Base-by-base conservation (phyloP, 2,888 invertebrate species). In the Andrena haemorrhoa region DNA sequence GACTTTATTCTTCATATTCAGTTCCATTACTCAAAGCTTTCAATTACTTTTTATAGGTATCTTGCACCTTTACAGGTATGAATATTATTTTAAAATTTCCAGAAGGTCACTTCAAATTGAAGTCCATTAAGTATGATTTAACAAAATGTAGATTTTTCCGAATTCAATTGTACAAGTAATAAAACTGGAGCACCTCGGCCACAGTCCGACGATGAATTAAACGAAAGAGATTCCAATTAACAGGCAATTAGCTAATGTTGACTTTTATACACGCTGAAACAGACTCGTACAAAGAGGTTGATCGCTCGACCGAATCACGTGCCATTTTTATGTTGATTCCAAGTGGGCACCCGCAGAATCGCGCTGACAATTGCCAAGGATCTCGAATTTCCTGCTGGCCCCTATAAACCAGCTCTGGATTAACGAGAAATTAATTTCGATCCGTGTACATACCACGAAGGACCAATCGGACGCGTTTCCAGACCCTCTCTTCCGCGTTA, bases 331-430 rank as follows among this genome's bases (percentile, higher is more conserved):
- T 66, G 73, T 73, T 47, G 61, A 70, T 23, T 70, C 64, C 20
- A 74, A 84, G 76, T 71, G 82, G 85, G 85, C 63, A 49, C 85
- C 85, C 85, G 84, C 82, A 85, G 84, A 79, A 69, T 68, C 49
- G 33, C 47, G 47, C 49, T 51, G 70, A 72, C 69, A 78, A 82
- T 84, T 75, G 51, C 47, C 56, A 64, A 65, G 33, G 53, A 33
- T 83, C 74, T 75, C 69, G 56, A 64, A 61, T 84, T 75, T 72
- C 82, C 73, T 31, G 64, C 26, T 35, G n/a, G 51, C 85, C 85
- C 84, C 72, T 71, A 84, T 85, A 29, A 64, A 71, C 23, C 41
- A 49, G 60, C 16, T 26, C 31, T 31, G 26, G 29, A 72, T 61
- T 65, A 75, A 75, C 75, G 70, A 71, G 76, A 65, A 78, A 78